These are phyloP conservation scores for Turnix velox DNA, from an alignment of 2,113 vertebrate species.

Conservation along the genomic window DNA sequence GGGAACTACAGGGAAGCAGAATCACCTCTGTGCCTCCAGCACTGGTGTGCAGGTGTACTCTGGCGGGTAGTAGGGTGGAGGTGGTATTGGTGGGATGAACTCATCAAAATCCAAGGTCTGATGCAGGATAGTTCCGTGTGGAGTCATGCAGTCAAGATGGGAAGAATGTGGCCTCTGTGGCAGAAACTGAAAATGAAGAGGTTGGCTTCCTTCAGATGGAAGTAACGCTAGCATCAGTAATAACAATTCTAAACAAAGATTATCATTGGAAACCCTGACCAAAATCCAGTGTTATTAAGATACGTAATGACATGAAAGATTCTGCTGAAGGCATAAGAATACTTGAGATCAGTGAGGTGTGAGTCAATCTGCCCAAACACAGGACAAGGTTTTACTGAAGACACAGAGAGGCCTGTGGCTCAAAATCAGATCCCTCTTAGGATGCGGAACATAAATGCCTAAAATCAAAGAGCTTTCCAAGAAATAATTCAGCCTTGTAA, in stretches of 20 bases:
- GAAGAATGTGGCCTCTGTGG: slow-evolving; percentile 84
- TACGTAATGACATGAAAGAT: neutral
- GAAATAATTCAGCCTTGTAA: neutral
- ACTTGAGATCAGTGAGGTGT: neutral
- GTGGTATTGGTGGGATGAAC: slow-evolving; percentile 93
- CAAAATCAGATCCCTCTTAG: neutral
- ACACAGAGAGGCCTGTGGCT: neutral
- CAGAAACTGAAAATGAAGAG: slow-evolving; percentile 85
- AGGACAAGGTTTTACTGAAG: neutral
- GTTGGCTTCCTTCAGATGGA: neutral
- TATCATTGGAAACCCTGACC: neutral
- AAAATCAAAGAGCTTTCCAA: neutral
- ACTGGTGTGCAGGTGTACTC: slow-evolving; percentile 92
- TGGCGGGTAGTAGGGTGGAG: slow-evolving; percentile 95
- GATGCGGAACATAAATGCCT: neutral
- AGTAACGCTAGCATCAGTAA: neutral
- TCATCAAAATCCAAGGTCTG: slow-evolving; percentile 96
- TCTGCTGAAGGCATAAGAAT: neutral
- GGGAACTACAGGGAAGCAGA: neutral
- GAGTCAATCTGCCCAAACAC: neutral
- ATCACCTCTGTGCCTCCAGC: slow-evolving; percentile 85
- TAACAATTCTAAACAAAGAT: neutral
- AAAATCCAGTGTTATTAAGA: neutral
- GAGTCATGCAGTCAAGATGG: slow-evolving; percentile 88
- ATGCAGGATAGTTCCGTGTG: slow-evolving; percentile 88